A percentile compares a stretch with the other conserved stretches of the same genome.
Conservation (phyloP, 2,888 invertebrate species). For the Stenchaetothrips biformis region DNA sequence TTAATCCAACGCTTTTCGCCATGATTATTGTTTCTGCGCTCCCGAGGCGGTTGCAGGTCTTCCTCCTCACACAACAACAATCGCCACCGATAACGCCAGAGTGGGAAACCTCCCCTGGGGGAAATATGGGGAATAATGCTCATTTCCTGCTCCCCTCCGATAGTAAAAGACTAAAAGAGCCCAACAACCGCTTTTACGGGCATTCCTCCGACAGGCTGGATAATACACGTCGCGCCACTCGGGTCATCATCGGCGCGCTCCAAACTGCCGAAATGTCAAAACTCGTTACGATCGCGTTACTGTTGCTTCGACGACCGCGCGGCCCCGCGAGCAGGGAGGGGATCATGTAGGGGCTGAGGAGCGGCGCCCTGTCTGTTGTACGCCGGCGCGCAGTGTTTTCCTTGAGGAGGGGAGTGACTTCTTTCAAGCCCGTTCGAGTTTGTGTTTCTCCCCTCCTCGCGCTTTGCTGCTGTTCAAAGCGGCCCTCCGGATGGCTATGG, state of each 20-base stretch:
- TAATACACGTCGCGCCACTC: neutral
- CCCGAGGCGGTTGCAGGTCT: no score
- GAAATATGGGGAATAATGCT: no score
- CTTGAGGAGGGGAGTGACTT: neutral
- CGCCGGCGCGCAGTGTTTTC: neutral
- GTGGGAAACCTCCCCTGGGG: no score
- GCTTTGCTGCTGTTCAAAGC: neutral
- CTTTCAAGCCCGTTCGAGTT: neutral
- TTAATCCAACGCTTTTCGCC: no score
- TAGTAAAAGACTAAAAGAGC: no score
- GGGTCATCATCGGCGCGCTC: neutral
- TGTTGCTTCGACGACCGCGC: neutral
- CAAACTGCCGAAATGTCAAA: constrained; percentile 20
- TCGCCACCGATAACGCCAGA: no score
- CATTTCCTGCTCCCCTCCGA: no score
- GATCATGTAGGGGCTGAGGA: neutral
- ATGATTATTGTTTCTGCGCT: no score
- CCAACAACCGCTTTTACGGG: no score
- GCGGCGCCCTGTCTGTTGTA: neutral
- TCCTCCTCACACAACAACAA: no score
- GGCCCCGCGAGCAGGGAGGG: neutral
- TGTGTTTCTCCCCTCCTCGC: neutral
- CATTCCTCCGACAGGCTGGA: no score
- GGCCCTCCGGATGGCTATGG: neutral
- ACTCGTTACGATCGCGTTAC: constrained; percentile 20